Conservation (phyloP, 35 echinoderm and acorn worm genomes). For the Anneissia japonica region DNA sequence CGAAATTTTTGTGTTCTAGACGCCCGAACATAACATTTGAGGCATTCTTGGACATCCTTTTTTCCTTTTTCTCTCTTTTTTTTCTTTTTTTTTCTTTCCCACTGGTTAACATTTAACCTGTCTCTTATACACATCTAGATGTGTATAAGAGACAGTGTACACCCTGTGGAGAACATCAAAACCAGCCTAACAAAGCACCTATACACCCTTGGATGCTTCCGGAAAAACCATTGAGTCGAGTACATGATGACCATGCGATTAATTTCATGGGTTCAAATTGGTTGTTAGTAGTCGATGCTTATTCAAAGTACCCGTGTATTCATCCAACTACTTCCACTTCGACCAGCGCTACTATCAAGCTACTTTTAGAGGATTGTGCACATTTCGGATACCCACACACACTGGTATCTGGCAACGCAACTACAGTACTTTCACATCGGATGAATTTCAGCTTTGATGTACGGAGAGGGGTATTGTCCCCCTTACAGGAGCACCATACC, state of each 20-base stretch:
- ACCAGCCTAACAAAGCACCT: slow-evolving; percentile 3
- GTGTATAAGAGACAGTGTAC: too few relatives aligned
- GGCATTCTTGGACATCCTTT: too few relatives aligned
- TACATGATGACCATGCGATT: slow-evolving; percentile 38
- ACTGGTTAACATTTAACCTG: too few relatives aligned
- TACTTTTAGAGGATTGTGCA: slow-evolving; percentile 43
- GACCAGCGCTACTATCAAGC: slow-evolving; percentile 11
- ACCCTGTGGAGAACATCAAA: slow-evolving; percentile 35
- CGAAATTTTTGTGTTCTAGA: too few relatives aligned
- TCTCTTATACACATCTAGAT: too few relatives aligned
- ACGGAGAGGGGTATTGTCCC: slow-evolving; percentile 41
- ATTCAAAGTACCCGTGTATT: slow-evolving; percentile 38
- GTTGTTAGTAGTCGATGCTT: slow-evolving; percentile 35
- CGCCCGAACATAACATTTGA: too few relatives aligned
- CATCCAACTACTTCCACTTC: slow-evolving; percentile 8
- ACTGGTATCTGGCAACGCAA: slow-evolving; percentile 59
- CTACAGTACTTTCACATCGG: slow-evolving; percentile 40
- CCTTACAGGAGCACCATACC: slow-evolving; percentile 58
- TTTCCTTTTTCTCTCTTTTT: too few relatives aligned
- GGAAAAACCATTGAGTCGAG: slow-evolving; percentile 23
- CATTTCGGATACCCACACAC: slow-evolving; percentile 54
- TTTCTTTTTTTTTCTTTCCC: too few relatives aligned
- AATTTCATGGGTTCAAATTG: slow-evolving; percentile 10
- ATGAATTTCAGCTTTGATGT: slow-evolving; percentile 50
- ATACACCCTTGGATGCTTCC: slow-evolving; percentile 34